These are phyloP conservation scores for Anisognathus igniventris DNA, from an alignment of 2,797 vertebrate genomes.

Conservation along the genomic window DNA sequence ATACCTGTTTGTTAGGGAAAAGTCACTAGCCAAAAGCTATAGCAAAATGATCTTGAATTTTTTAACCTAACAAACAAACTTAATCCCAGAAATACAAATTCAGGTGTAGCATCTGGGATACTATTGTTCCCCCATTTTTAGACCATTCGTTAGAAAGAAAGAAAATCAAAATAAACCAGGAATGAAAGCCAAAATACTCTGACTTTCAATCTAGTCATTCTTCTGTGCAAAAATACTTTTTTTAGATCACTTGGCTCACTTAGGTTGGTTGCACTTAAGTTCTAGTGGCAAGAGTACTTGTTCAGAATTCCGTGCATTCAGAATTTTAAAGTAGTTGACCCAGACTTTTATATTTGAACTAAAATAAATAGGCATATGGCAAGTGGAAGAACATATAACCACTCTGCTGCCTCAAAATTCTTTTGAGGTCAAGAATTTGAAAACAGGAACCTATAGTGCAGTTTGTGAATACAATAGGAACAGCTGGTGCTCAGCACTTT, in stretches of 20 bases:
- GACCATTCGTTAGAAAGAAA: not conserved
- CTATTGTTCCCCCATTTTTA: not conserved
- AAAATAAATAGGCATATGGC: constrained; percentile 17
- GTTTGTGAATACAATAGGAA: constrained; percentile 51
- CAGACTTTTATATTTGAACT: constrained; percentile 14
- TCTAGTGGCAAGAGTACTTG: not conserved
- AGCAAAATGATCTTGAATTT: not conserved
- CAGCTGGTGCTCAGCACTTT: constrained; percentile 63
- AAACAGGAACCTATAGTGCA: constrained; percentile 2
- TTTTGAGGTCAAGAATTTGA: constrained; percentile 53
- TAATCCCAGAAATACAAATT: not conserved
- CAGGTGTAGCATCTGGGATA: not conserved
- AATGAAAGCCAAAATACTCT: not conserved
- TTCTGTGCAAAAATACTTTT: not conserved
- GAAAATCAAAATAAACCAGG: not conserved
- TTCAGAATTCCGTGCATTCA: not conserved
- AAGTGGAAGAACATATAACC: constrained; percentile 10
- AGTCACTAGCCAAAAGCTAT: not conserved
- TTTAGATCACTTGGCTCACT: not conserved
- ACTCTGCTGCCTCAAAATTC: constrained; percentile 10
- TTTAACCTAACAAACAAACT: not conserved
- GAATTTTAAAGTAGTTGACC: constrained; percentile 7
- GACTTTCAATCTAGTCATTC: not conserved
- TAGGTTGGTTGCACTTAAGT: not conserved
- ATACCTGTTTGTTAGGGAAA: not conserved